Percentiles rank a stretch among this genome's conserved stretches.
Conservation (phyloP, 1,140 invertebrate species). For the Oryzaephilus surinamensis region DNA sequence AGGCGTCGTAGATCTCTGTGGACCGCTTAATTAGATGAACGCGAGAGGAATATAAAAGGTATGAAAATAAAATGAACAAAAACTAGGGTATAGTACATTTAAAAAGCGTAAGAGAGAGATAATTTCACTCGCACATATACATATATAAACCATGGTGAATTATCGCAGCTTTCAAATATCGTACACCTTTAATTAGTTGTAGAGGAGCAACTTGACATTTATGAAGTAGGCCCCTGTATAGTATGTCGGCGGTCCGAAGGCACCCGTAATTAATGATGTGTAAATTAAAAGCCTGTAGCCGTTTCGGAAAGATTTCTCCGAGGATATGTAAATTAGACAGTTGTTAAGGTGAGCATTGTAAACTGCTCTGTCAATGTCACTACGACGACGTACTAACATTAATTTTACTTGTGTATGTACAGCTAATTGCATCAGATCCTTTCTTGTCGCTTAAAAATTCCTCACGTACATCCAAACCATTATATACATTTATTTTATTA, state of each 20-base stretch:
- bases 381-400: constrained; percentile 13
- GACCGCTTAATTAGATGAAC: constrained; percentile 23
- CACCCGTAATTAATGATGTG: constrained; percentile 30
- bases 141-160: constrained; percentile 17
- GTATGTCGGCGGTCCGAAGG: constrained; percentile 20
- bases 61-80: too few species aligned
- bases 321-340: constrained; percentile 31
- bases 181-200: constrained; percentile 20
- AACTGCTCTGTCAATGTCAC: constrained; percentile 29
- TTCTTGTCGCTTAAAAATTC: too few species aligned
- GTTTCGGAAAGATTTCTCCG: constrained; percentile 27
- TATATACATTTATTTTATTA: too few species aligned
- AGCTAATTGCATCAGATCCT: constrained; percentile 22
- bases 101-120: too few species aligned
- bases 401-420: constrained; percentile 16
- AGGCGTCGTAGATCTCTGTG: constrained; percentile 14
- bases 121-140: constrained; percentile 18
- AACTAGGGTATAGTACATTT: too few species aligned
- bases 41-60: too few species aligned
- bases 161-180: constrained; percentile 16
- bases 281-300: constrained; percentile 32
- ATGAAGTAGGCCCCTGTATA: constrained; percentile 25
- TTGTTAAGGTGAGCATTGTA: constrained; percentile 28
- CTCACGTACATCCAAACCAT: too few species aligned
- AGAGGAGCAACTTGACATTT: constrained; percentile 23